Base-by-base conservation (phyloP, 2,113 vertebrate species). In the Apeltes quadracus region DNA sequence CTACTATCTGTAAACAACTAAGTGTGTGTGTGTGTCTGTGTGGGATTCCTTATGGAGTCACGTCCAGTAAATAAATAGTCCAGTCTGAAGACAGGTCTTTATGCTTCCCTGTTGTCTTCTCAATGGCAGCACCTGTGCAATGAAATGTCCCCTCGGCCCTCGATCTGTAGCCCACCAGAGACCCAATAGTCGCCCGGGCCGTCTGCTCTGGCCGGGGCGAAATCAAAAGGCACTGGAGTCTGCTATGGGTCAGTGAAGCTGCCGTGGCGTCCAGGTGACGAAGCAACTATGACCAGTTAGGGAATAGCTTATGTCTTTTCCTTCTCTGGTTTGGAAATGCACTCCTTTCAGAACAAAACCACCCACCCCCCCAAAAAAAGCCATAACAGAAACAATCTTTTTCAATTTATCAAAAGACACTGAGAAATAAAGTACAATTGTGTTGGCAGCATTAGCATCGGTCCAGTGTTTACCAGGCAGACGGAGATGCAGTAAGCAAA, bases 141-240 rank as follows among this genome's bases (percentile, higher is more conserved):
- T 71, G 68, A 78, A 83, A 86, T 55, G 69, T 72, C 75, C 75
- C 69, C 70, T 78, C 65, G 72, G 84, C 83, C 29, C 61, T 85
- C 66, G 13, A 61, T 86, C 77, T 90, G 80, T 70, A 72, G 84
- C 75, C 80, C 82, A 82, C 75, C 84, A 75, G 75, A 85, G 86
- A 88, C 84, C 80, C 86, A 69, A 81, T 55, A 78, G 81, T 84
- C 81, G 65, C 78, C 75, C 55, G 62, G 82, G 85, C 75, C 81
- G 58, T 82, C 76, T 82, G 83, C 78, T 84, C 64, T 71, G 88
- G 88, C 85, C 77, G 48, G 86, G 64, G 83, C 57, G 70, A 90
- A 88, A 87, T 88, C 66, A 90, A 94, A 34, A 94, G 94, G 94
- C 94, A 94, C 93, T 90, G 90, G 91, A 92, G 89, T 93, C 89